Conservation (phyloP, 2,797 vertebrate genomes). For the Acanthopagrus latus region DNA sequence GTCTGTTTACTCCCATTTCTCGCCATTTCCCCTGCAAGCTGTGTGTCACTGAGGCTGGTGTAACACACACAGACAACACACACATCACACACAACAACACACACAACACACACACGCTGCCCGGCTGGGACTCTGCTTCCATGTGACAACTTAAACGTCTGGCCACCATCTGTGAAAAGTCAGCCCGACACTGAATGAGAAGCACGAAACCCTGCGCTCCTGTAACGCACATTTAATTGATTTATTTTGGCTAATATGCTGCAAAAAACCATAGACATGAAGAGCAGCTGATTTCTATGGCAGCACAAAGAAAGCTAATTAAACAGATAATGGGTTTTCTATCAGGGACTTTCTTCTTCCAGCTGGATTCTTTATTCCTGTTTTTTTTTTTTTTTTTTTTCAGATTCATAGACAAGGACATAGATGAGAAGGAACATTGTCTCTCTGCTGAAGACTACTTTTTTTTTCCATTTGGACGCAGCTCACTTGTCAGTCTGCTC, state of each 20-base stretch:
- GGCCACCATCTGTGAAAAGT: slow-evolving; percentile 38
- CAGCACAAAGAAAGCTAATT: slow-evolving; percentile 48
- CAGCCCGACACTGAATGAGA: slow-evolving; percentile 17
- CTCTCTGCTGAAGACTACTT: slow-evolving; percentile 5
- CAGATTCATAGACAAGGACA: background rate
- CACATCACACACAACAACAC: slow-evolving; percentile 8
- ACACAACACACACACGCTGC: background rate
- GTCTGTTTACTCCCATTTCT: slow-evolving; percentile 38
- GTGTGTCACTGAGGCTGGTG: slow-evolving; percentile 6
- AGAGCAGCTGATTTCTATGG: slow-evolving; percentile 23
- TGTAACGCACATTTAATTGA: slow-evolving; percentile 19
- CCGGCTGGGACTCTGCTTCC: slow-evolving; percentile 26
- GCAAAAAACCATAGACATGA: slow-evolving; percentile 13
- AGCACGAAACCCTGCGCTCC: slow-evolving; percentile 19
- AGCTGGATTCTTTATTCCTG: background rate
- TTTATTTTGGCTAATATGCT: slow-evolving; percentile 36
- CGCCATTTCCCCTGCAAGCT: slow-evolving; percentile 36
- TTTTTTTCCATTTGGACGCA: slow-evolving; percentile 12
- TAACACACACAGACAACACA: slow-evolving; percentile 4
- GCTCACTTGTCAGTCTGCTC: slow-evolving; percentile 37
- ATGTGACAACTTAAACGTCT: slow-evolving; percentile 40
- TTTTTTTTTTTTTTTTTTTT: slow-evolving; percentile 5
- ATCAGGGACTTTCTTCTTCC: slow-evolving; percentile 29
- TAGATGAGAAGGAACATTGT: slow-evolving; percentile 26
- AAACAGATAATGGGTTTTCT: slow-evolving; percentile 43